Percentiles rank a stretch among this genome's conserved stretches.
Evolutionary conservation across 2,113 vertebrate species (phyloP).

Genomic region (Apus apus): DNA sequence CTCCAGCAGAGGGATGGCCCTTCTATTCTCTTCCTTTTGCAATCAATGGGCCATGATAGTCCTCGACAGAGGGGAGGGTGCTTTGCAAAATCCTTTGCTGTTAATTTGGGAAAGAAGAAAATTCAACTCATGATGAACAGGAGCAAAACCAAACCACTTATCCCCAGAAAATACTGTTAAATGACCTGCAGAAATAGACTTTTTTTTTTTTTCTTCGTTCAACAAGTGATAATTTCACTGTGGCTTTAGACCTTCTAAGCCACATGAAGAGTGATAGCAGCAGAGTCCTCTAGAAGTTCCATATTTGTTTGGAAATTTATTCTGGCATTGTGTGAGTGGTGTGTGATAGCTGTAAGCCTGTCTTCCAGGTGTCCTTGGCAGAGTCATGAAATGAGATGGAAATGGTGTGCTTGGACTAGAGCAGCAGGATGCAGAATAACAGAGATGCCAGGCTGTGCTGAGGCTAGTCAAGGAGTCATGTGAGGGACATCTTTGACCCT

Average conservation of each 20-base stretch:
- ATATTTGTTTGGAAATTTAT: neutral
- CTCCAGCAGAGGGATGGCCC: neutral
- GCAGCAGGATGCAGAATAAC: neutral
- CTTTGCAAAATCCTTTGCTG: neutral
- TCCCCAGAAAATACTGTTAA: neutral
- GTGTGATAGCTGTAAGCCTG: neutral
- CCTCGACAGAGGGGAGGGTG: neutral
- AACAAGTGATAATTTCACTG: neutral
- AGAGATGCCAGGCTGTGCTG: neutral
- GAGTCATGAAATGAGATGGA: rapidly evolving
- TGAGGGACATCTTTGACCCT: neutral
- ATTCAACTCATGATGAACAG: neutral
- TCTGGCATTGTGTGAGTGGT: neutral
- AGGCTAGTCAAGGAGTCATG: neutral
- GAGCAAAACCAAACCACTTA: neutral
- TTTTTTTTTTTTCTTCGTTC: neutral
- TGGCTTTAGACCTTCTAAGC: neutral
- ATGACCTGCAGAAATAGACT: neutral
- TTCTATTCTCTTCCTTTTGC: neutral
- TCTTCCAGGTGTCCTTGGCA: neutral
- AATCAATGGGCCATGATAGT: neutral
- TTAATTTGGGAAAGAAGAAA: neutral
- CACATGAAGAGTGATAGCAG: neutral
- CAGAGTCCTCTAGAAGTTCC: neutral
- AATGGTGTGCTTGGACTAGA: neutral